Conservation (phyloP, 2,888 invertebrate genomes). For the Limnephilus auricula region DNA sequence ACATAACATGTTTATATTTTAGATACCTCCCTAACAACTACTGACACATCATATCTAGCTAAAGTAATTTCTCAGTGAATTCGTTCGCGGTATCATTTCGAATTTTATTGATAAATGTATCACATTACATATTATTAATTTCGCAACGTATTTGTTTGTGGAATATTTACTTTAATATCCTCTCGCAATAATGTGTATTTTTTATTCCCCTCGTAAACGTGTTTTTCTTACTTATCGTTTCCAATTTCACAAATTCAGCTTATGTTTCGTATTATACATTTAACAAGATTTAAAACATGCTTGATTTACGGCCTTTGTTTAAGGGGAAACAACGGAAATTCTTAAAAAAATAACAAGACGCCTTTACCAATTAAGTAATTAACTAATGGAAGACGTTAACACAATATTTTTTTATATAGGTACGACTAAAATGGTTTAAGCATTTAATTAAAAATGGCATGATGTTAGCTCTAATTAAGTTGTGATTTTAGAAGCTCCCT, state of each 20-base stretch:
- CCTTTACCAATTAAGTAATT: conserved; percentile 4
- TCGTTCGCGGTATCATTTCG: too few species aligned
- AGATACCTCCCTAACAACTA: too few species aligned
- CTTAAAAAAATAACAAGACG: background rate
- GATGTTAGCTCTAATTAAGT: background rate
- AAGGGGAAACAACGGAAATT: background rate
- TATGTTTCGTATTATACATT: background rate
- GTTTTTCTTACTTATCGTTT: background rate
- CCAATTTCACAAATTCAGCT: background rate
- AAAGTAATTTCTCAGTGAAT: too few species aligned
- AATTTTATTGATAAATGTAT: background rate
- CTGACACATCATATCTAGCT: too few species aligned
- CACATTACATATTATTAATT: background rate
- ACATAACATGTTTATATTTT: too few species aligned
- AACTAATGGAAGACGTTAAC: background rate
- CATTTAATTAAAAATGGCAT: background rate
- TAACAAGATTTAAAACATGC: background rate
- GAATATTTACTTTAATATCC: background rate
- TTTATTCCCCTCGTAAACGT: background rate
- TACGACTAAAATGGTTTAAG: background rate
- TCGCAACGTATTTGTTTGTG: background rate
- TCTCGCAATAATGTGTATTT: background rate
- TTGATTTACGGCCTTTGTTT: background rate
- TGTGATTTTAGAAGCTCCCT: background rate
- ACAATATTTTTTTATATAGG: background rate